Percentiles rank a stretch among this genome's conserved stretches.
Conservation (phyloP, 2,797 vertebrate species). For the Melanitta fusca region DNA sequence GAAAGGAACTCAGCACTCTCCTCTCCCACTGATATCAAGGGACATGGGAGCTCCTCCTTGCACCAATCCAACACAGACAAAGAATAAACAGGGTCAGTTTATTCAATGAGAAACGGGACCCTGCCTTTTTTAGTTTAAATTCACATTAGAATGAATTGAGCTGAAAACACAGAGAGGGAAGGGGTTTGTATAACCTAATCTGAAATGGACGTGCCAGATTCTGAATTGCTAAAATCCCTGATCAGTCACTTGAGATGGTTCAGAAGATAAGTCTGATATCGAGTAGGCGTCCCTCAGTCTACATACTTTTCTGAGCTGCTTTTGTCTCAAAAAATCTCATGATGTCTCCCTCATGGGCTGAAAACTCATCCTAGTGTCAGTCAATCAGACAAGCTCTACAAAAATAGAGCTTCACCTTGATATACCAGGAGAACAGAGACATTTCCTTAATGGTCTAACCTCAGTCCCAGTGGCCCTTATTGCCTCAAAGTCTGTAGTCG, state of each 20-base stretch:
- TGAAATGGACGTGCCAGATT: neutral
- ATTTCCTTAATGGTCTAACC: neutral
- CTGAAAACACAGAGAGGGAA: neutral
- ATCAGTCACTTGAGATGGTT: neutral
- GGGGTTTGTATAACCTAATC: neutral
- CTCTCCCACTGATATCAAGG: neutral
- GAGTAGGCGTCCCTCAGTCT: constrained; percentile 32
- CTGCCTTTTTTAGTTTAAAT: neutral
- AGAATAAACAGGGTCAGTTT: neutral
- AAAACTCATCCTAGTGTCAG: neutral
- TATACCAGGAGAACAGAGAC: neutral
- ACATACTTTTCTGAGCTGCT: constrained; percentile 7
- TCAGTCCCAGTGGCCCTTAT: neutral
- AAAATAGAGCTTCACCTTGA: neutral
- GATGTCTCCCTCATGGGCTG: constrained; percentile 2
- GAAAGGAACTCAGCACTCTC: neutral
- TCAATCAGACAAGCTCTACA: neutral
- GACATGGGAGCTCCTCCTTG: neutral
- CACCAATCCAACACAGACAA: neutral
- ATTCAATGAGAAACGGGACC: neutral
- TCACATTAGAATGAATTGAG: neutral
- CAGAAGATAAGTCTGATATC: constrained; percentile 15
- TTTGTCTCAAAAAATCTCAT: constrained; percentile 36
- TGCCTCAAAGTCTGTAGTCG: neutral
- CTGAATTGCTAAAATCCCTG: neutral